These are phyloP conservation scores for Protophormia terraenovae DNA, from an alignment of 2,888 invertebrate species.

Conservation along the genomic window DNA sequence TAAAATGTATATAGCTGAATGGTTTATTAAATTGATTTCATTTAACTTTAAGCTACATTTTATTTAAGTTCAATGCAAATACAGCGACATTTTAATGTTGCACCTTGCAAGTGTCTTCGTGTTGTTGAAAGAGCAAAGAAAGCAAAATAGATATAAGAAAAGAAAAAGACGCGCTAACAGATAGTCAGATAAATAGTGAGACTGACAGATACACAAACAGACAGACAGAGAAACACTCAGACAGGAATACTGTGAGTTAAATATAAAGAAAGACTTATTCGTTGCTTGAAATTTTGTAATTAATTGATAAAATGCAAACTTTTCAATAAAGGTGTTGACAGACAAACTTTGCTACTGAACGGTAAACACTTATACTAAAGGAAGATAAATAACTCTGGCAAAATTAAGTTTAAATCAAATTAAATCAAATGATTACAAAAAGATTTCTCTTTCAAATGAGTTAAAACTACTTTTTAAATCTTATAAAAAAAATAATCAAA, in stretches of 20 bases:
- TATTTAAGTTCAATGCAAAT: conserved; percentile 61
- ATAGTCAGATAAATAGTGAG: too few relatives aligned
- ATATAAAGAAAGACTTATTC: not conserved
- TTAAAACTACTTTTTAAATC: not conserved
- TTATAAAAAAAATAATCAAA: not conserved
- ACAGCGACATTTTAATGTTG: conserved; percentile 49
- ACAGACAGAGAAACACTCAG: not conserved
- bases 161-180: not conserved
- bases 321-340: conserved; percentile 59
- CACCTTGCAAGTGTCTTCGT: conserved; percentile 44
- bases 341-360: conserved; percentile 59
- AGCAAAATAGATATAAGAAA: conserved; percentile 2
- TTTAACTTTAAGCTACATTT: conserved; percentile 50
- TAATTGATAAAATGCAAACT: conserved; percentile 65
- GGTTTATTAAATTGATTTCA: conserved; percentile 48
- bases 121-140: conserved; percentile 16
- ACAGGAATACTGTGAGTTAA: not conserved
- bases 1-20: not conserved
- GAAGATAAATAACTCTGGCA: conserved; percentile 47
- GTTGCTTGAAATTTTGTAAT: conserved; percentile 50
- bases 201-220: not conserved
- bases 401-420: conserved; percentile 49
- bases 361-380: conserved; percentile 35
- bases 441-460: not conserved
- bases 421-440: conserved; percentile 20